A percentile compares a stretch with the other conserved stretches of the same genome.
Conservation (phyloP, 2,888 invertebrate genomes). For the Drosophila demipolita region DNA sequence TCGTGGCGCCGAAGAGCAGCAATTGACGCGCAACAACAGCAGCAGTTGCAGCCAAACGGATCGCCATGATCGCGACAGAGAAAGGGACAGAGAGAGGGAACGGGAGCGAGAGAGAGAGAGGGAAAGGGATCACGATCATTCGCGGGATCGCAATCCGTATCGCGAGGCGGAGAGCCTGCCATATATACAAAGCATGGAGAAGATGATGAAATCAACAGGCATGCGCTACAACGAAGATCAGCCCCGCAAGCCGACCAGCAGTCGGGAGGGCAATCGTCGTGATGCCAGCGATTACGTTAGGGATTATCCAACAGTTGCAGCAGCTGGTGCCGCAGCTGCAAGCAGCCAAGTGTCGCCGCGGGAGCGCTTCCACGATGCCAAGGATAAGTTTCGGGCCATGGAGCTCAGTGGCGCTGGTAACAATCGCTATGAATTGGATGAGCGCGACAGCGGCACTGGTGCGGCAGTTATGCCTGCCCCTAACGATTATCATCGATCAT, state of each 20-base stretch:
- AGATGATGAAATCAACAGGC: slow-evolving; percentile 85
- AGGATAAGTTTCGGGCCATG: slow-evolving; percentile 93
- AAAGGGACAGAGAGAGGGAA: slow-evolving; percentile 43
- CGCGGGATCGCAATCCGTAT: slow-evolving; percentile 84
- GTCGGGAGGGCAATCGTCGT: slow-evolving; percentile 35
- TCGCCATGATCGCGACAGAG: slow-evolving; percentile 50
- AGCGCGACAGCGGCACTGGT: slow-evolving; percentile 83
- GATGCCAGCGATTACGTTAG: slow-evolving; percentile 20
- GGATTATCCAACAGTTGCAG: background rate
- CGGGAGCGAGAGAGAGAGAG: slow-evolving; percentile 50
- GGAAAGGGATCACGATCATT: slow-evolving; percentile 72
- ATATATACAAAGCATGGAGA: slow-evolving; percentile 85
- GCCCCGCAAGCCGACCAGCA: slow-evolving; percentile 26
- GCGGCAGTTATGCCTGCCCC: background rate
- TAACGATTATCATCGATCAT: slow-evolving; percentile 52
- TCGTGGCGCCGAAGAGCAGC: slow-evolving; percentile 53
- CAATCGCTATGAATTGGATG: slow-evolving; percentile 86
- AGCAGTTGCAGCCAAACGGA: slow-evolving; percentile 39
- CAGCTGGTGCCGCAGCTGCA: background rate
- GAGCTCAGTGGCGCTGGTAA: slow-evolving; percentile 85
- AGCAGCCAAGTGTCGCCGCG: slow-evolving; percentile 87
- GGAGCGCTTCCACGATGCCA: slow-evolving; percentile 93
- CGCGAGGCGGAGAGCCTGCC: slow-evolving; percentile 85
- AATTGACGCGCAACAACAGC: slow-evolving; percentile 17
- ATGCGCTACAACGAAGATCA: slow-evolving; percentile 83